These are phyloP conservation scores for Tachina lurida DNA, from an alignment of 2,888 invertebrate genomes.

Conservation along the genomic window DNA sequence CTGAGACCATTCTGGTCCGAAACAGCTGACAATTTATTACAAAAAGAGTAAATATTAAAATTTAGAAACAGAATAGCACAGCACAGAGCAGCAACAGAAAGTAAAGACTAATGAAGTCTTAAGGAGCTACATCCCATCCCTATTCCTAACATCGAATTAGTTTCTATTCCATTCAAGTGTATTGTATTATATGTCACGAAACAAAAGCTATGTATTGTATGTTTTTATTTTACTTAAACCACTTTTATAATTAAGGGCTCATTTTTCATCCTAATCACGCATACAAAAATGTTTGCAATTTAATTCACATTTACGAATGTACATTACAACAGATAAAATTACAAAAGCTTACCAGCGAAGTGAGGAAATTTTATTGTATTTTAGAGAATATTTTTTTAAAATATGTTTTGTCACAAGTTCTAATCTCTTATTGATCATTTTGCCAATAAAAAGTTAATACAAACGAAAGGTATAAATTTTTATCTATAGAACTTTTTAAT, in stretches of 20 bases:
- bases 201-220: no score
- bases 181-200: no score
- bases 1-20: no score
- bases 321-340: neutral
- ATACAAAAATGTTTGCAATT: no score
- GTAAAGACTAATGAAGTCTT: no score
- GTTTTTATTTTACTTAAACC: neutral
- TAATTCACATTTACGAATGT: neutral
- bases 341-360: constrained; percentile 57
- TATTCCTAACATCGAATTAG: no score
- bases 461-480: neutral
- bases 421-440: constrained; percentile 51
- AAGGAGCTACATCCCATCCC: no score
- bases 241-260: neutral
- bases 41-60: no score
- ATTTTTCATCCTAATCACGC: neutral
- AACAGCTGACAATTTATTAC: no score
- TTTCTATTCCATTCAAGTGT: no score
- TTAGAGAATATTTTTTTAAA: constrained; percentile 31
- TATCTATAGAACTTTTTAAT: neutral
- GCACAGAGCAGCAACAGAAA: no score
- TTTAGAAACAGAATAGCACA: no score
- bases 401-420: constrained; percentile 29
- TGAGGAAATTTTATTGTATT: neutral
- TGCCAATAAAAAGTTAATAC: neutral